These are phyloP conservation scores for Hyperopisus bebe DNA, from an alignment of 2,113 vertebrate species.

Conservation along the genomic window DNA sequence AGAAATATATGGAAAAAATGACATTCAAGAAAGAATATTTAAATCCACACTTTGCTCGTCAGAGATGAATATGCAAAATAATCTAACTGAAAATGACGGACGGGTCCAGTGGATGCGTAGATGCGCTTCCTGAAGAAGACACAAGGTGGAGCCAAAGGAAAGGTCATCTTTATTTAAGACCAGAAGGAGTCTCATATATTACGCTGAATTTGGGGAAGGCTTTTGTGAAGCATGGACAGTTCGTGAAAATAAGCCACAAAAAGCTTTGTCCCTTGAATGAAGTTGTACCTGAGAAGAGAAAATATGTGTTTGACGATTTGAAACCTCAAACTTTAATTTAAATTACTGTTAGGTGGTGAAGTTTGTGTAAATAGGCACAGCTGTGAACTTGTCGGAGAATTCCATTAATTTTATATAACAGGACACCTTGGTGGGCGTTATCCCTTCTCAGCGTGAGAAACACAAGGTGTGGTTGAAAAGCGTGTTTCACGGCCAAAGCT, in stretches of 20 bases:
- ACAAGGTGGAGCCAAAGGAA: neutral
- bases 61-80: neutral
- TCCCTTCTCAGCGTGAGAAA: no score
- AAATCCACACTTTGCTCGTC: neutral
- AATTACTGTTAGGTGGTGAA: no score
- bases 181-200: neutral
- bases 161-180: neutral
- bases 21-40: neutral
- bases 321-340: neutral
- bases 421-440: no score
- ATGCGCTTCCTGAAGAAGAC: neutral
- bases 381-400: no score
- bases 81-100: neutral
- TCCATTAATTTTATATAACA: no score
- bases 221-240: slow-evolving; percentile 49
- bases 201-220: neutral
- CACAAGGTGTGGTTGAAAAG: neutral
- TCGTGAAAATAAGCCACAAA: slow-evolving; percentile 64
- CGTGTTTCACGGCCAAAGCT: no score
- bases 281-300: slow-evolving; percentile 53
- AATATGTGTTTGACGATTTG: neutral
- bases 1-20: neutral
- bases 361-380: no score
- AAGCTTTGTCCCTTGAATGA: slow-evolving; percentile 65
- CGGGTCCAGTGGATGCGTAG: neutral